Evolutionary conservation across 2,888 invertebrate species (phyloP), one percentile per base, ranked within the genome.

Genomic region (Molorchus minor): DNA sequence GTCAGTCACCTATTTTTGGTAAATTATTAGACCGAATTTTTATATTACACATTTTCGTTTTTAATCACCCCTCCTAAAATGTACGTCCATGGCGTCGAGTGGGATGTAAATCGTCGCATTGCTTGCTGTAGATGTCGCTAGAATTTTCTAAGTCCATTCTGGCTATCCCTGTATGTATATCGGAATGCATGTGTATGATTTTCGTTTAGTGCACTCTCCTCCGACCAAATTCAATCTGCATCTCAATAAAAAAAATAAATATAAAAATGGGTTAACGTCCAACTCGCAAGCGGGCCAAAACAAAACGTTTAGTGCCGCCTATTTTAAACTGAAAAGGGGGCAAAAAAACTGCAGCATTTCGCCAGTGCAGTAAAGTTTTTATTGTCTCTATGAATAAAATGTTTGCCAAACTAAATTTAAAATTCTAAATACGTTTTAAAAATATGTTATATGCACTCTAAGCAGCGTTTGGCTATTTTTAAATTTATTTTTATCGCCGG

Each of bases 371-470:
- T 40, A 61, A 55, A 47, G 47, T 60, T 67, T 62, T 63, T 62
- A 62, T 63, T 61, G 56, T 57, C 25, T 67, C 71, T 71, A 71
- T 61, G 70, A 67, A 69, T 68, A 70, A 71, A 69, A 65, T 70
- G 69, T 73, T 74, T 72, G 73, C 70, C 74, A 72, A 75, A 75
- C 75, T 75, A 76, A 75, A 74, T 75, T 75, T 76, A 76, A 76
- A 74, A 76, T 75, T 75, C 76, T 70, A 73, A 74, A 75, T 71
- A 67, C 73, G 74, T 75, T 74, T 76, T 67, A 70, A 74, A 75
- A 75, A 73, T 75, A 72, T 74, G 70, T 73, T 72, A 73, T 71
- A 70, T 74, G 74, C 72, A 74, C 70, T 74, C 72, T 71, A 72
- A 71, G 70, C 71, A 66, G 68, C 63, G 61, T 67, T 70, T 56